A percentile compares a stretch with the other conserved stretches of the same genome.
These are phyloP conservation scores for Centruroides vittatus DNA, from an alignment of 1,140 invertebrate species.

Conservation along the genomic window DNA sequence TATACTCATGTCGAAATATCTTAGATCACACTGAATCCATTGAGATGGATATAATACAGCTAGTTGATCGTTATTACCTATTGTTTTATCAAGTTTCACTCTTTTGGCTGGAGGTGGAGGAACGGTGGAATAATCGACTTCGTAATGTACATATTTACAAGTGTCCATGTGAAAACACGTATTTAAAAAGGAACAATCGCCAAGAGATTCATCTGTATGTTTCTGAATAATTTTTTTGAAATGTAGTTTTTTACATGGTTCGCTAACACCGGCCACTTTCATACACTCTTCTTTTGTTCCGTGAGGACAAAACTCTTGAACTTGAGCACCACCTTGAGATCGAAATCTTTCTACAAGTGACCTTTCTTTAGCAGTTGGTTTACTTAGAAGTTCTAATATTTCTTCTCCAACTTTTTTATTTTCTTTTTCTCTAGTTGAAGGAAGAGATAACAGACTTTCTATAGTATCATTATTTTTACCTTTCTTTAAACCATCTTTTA, in stretches of 20 bases:
- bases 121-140: slow-evolving; percentile 47
- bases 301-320: slow-evolving; percentile 86
- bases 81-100: slow-evolving; percentile 1
- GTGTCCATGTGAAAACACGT: slow-evolving; percentile 99
- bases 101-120: slow-evolving; percentile 5
- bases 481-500: slow-evolving; percentile 3
- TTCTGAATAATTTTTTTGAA: slow-evolving; percentile 95
- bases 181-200: slow-evolving; percentile 94
- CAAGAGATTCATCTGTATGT: slow-evolving; percentile 89
- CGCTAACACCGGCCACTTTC: slow-evolving; percentile 39
- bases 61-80: slow-evolving; percentile 7
- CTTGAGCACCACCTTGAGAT: slow-evolving; percentile 73
- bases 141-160: slow-evolving; percentile 94
- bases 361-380: slow-evolving; percentile 89
- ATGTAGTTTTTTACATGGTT: slow-evolving; percentile 75
- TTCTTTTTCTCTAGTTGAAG: slow-evolving; percentile 86
- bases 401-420: slow-evolving; percentile 92
- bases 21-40: slow-evolving; percentile 93
- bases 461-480: slow-evolving; percentile 10
- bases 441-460: slow-evolving; percentile 75
- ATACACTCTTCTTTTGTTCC: slow-evolving; percentile 82
- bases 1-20: slow-evolving; percentile 89
- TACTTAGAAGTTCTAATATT: slow-evolving; percentile 82
- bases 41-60: slow-evolving; percentile 30
- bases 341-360: slow-evolving; percentile 85